Base-by-base conservation (phyloP, 2,113 vertebrate species). In the Empidonax alnorum region DNA sequence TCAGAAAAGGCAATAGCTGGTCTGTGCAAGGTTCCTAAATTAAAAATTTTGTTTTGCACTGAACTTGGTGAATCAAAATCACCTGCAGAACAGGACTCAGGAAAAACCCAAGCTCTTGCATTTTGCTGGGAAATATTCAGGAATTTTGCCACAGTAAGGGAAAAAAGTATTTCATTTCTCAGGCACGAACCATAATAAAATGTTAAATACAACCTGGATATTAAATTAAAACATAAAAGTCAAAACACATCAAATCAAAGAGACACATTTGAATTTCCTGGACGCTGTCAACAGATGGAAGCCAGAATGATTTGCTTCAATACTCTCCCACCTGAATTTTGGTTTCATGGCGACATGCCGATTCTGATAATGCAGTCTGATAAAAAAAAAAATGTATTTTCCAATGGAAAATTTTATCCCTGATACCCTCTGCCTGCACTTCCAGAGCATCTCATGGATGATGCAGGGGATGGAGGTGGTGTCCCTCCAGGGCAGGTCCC, bases 181-280 rank as follows among this genome's bases (percentile, higher is more conserved):
- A 44, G 83, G 61, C 44, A 52, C 4, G 1, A 71, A 49, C 42
- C 72, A 24, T 50, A 90, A 92, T 69, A 90, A 91, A 94, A 93
- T 8, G 30, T 91, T 94, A 90, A 94, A 85, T 79, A 80, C 49
- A 94, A 94, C 67, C 78, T 90, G 67, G 83, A 86, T 96, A 95
- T 90, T 66, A 90, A 88, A 92, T 92, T 94, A 92, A 96, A 94
- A 90, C 52, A 73, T 68, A 69, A 66, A 94, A 87, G 84, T 91
- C 94, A 95, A 95, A 95, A 94, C 91, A 90, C 3, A 12, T 74
- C 88, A 91, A 93, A 90, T 80, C 78, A 66, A 68, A 95, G 84
- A 65, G 71, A 79, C 44, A 30, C 41, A 79, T 75, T 78, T 91
- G 84, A 91, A 89, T 94, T 82, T 94, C 71, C 93, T 91, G 89